Conservation (phyloP, 2,888 invertebrate species). For the Patella caerulea region DNA sequence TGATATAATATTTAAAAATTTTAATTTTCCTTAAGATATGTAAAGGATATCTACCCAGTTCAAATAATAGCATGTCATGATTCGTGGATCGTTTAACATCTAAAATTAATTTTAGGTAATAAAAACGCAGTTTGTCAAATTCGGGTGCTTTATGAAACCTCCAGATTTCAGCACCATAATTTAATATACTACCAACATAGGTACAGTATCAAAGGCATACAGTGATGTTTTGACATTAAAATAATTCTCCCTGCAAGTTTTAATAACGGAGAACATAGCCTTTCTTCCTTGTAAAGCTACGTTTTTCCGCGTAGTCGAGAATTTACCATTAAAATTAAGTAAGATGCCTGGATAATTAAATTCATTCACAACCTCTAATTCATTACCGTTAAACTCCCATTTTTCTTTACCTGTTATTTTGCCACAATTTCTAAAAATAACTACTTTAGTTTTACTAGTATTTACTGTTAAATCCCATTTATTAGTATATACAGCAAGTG, state of each 20-base stretch:
- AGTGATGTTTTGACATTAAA: constrained; percentile 6
- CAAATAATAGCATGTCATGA: constrained; percentile 1
- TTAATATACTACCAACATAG: constrained; percentile 2
- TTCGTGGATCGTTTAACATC: background rate
- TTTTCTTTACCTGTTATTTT: background rate
- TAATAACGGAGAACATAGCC: background rate
- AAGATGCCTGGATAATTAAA: background rate
- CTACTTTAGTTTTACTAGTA: constrained; percentile 1
- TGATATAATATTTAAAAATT: background rate
- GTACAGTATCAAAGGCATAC: background rate
- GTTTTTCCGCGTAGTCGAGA: background rate
- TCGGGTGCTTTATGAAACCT: background rate
- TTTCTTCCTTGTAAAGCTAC: constrained; percentile 3
- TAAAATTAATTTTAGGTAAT: background rate
- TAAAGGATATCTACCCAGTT: constrained; percentile 1
- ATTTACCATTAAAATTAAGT: background rate
- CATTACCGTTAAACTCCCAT: background rate
- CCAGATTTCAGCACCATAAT: constrained; percentile 4
- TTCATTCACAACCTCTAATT: background rate
- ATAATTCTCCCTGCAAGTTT: background rate
- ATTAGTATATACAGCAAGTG: background rate
- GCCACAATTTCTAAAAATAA: background rate
- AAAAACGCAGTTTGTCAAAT: background rate
- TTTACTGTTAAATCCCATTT: background rate
- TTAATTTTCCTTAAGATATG: background rate